These are phyloP conservation scores for Lepidotrigona ventralis DNA, from an alignment of 1,140 invertebrate species.

Conservation along the genomic window DNA sequence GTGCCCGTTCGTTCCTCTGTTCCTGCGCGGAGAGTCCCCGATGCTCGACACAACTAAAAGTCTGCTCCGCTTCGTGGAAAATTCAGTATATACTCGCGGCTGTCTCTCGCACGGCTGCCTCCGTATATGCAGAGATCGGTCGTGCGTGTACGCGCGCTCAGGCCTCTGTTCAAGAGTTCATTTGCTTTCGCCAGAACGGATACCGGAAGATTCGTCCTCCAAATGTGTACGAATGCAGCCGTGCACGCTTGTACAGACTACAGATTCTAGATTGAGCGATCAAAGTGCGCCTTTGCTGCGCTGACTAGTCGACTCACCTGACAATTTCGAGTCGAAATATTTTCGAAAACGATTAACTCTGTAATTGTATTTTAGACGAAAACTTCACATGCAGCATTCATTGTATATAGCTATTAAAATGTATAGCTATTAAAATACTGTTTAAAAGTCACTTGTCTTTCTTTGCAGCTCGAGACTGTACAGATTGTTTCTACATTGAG, in stretches of 20 bases:
- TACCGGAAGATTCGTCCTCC: constrained; percentile 9
- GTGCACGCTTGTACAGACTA: not conserved
- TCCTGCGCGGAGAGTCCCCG: constrained; percentile 18
- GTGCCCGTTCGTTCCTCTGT: constrained; percentile 7
- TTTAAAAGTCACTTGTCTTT: too few relatives aligned
- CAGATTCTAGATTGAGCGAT: not conserved
- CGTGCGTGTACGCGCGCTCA: constrained; percentile 34
- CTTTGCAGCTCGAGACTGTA: not conserved
- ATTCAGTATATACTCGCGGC: constrained; percentile 14
- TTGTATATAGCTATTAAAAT: too few relatives aligned
- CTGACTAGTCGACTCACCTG: too few relatives aligned
- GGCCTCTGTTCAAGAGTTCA: constrained; percentile 28
- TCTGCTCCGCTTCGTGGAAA: constrained; percentile 28
- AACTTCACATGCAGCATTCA: too few relatives aligned
- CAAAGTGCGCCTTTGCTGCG: not conserved
- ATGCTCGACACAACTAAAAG: constrained; percentile 20
- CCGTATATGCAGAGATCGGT: constrained; percentile 21
- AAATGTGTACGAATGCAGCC: not conserved
- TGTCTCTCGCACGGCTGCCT: constrained; percentile 34
- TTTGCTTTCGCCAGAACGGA: constrained; percentile 51
- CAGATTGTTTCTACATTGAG: not conserved
- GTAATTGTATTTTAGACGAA: too few relatives aligned
- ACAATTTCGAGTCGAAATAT: too few relatives aligned
- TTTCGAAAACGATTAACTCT: too few relatives aligned
- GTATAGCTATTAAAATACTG: too few relatives aligned